Evolutionary conservation across 2,888 invertebrate species (phyloP).

Genomic region (Andrena chrysosceles): DNA sequence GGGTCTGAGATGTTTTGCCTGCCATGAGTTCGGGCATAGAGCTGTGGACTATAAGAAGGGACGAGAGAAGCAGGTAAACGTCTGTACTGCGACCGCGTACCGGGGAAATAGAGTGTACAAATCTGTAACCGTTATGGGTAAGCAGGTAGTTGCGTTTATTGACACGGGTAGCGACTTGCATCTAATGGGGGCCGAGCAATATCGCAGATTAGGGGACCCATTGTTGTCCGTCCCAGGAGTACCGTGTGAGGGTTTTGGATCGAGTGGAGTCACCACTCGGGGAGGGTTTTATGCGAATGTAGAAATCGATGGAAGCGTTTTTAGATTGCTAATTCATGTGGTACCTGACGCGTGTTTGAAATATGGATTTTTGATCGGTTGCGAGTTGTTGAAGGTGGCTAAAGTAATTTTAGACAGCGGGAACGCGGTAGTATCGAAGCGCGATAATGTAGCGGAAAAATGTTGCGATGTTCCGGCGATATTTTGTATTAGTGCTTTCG

Average conservation of each 20-base stretch:
- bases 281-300: slow-evolving; percentile 34
- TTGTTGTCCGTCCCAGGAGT: slow-evolving; percentile 10
- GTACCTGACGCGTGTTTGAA: slow-evolving; percentile 38
- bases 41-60: slow-evolving; percentile 10
- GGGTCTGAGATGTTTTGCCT: background rate
- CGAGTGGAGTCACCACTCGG: background rate
- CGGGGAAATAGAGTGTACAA: slow-evolving; percentile 7
- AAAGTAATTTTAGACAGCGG: slow-evolving; percentile 22
- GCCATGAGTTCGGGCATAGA: background rate
- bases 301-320: slow-evolving; percentile 39
- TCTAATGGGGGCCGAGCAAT: slow-evolving; percentile 43
- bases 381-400: slow-evolving; percentile 47
- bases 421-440: slow-evolving; percentile 17
- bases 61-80: slow-evolving; percentile 11
- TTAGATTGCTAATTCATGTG: slow-evolving; percentile 42
- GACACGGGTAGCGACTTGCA: slow-evolving; percentile 34
- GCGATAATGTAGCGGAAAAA: background rate
- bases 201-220: slow-evolving; percentile 41
- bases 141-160: slow-evolving; percentile 24
- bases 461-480: slow-evolving; percentile 46
- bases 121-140: slow-evolving; percentile 4
- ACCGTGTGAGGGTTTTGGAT: slow-evolving; percentile 21
- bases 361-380: slow-evolving; percentile 46
- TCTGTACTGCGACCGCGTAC: background rate
- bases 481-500: slow-evolving; percentile 30